These are phyloP conservation scores for Phaenicophaeus curvirostris DNA, from an alignment of 2,797 vertebrate genomes.

Conservation along the genomic window DNA sequence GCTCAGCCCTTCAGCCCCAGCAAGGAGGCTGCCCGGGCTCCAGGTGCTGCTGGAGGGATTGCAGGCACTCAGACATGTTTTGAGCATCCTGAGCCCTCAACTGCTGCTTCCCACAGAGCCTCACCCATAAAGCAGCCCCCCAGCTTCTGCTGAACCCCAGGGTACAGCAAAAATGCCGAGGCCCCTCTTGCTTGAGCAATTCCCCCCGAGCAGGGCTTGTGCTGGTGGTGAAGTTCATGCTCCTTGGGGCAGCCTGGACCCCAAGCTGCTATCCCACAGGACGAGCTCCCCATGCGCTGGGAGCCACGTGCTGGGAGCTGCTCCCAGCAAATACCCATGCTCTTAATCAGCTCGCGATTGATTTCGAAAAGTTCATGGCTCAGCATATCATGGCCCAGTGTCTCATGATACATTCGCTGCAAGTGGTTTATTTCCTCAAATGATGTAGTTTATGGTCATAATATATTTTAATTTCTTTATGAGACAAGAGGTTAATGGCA, in stretches of 20 bases:
- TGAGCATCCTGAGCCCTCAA: neutral
- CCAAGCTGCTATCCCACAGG: neutral
- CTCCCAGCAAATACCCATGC: constrained; percentile 81
- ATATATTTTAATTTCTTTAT: constrained; percentile 92
- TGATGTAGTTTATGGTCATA: constrained; percentile 85
- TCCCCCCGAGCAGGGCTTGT: neutral
- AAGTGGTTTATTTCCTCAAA: constrained; percentile 75
- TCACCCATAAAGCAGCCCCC: neutral
- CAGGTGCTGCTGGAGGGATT: neutral
- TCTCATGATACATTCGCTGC: neutral
- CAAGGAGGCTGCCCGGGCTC: neutral
- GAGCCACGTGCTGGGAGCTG: neutral
- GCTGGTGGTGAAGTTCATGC: fast-evolving
- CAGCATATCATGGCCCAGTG: neutral
- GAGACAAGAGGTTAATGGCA: constrained; percentile 39
- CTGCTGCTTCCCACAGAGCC: neutral
- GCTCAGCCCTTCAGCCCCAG: neutral
- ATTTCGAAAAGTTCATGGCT: constrained; percentile 81
- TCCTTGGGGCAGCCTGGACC: neutral
- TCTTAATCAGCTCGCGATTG: constrained; percentile 85
- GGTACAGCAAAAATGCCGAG: neutral
- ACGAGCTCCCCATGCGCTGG: neutral
- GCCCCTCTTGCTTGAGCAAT: neutral
- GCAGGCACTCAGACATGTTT: neutral
- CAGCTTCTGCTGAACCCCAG: fast-evolving